Evolutionary conservation across 2,113 vertebrate genomes (phyloP).

Genomic region (Eurypyga helias): DNA sequence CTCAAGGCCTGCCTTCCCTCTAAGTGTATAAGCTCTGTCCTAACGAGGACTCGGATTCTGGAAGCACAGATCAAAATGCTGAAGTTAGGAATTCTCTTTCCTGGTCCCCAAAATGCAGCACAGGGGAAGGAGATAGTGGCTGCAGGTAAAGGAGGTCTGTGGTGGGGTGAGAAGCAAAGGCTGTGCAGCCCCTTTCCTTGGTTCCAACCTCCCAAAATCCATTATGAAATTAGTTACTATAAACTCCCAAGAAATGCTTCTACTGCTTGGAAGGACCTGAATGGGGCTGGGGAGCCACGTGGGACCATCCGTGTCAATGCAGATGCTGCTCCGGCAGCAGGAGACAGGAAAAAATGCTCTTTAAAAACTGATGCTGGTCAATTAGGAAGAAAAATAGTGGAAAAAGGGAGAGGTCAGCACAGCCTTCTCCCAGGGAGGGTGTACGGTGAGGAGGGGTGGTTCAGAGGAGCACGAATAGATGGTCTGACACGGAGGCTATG

Average conservation of each 20-base stretch:
- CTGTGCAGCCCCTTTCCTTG: background rate
- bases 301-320: fast-evolving
- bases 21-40: background rate
- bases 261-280: fast-evolving
- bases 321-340: background rate
- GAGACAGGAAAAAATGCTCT: background rate
- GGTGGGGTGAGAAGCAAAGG: background rate
- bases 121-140: background rate
- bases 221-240: background rate
- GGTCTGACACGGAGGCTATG: too few species aligned
- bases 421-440: background rate
- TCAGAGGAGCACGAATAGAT: background rate
- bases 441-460: background rate
- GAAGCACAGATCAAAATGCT: background rate
- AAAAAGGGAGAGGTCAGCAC: background rate
- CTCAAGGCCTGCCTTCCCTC: background rate
- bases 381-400: background rate
- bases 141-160: background rate
- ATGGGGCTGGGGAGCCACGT: fast-evolving
- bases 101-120: fast-evolving
- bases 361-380: background rate
- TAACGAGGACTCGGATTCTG: background rate
- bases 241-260: background rate
- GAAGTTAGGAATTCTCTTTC: background rate
- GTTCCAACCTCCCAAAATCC: background rate